phyloP scores from a whole-genome alignment of 2,888 invertebrate species.

The Nyleta sp. region DNA sequence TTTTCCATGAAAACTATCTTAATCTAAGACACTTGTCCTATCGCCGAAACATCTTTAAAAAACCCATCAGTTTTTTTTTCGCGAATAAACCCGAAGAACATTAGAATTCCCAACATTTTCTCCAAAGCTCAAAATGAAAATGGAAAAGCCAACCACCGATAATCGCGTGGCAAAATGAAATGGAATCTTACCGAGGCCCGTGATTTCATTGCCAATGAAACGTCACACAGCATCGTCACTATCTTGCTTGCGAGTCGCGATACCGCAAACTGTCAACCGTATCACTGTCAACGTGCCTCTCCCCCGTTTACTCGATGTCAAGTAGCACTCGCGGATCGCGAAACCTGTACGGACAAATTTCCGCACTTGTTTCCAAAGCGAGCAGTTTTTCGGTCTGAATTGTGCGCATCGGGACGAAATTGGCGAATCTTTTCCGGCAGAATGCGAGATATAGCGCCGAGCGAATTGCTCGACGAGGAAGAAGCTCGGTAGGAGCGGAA shows the following conservation, averaged over 20 bases:
- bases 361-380: constrained; percentile 4
- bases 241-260: constrained; percentile 19
- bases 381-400: not conserved
- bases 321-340: constrained; percentile 28
- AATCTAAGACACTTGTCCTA: too few relatives aligned
- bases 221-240: constrained; percentile 42
- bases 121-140: too few relatives aligned
- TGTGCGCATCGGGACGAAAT: constrained; percentile 7
- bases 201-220: constrained; percentile 20
- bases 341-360: not conserved
- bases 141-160: too few relatives aligned
- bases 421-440: constrained; percentile 6
- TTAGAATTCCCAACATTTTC: too few relatives aligned
- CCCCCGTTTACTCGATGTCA: not conserved
- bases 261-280: constrained; percentile 55
- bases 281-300: constrained; percentile 47
- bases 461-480: constrained; percentile 30
- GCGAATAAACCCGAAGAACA: too few relatives aligned
- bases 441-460: constrained; percentile 5
- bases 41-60: too few relatives aligned
- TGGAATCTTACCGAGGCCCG: constrained; percentile 18
- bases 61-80: too few relatives aligned
- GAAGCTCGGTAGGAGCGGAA: constrained; percentile 64
- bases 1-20: too few relatives aligned
- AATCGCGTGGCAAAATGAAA: too few relatives aligned